phyloP scores from a whole-genome alignment of 2,888 invertebrate species.

The Polyommatus iphigenia region DNA sequence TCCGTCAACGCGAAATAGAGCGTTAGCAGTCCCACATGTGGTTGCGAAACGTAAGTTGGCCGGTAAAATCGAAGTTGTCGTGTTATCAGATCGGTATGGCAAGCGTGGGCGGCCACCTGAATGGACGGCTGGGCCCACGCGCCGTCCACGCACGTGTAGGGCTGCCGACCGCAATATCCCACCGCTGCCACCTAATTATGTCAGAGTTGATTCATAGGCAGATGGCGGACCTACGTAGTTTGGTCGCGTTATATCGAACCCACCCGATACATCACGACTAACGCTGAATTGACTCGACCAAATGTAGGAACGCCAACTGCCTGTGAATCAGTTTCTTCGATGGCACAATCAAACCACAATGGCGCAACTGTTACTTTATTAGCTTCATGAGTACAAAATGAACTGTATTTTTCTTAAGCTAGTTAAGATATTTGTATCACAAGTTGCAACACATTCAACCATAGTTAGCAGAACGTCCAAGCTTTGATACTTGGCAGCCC shows the following conservation, averaged over 20 bases:
- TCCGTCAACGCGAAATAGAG: neutral
- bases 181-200: conserved; percentile 8
- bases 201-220: neutral
- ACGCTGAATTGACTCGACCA: too few species aligned
- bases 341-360: too few species aligned
- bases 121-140: conserved; percentile 60
- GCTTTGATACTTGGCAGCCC: conserved; percentile 40
- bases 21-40: conserved; percentile 21
- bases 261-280: too few species aligned
- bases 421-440: too few species aligned
- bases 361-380: too few species aligned
- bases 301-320: neutral
- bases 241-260: neutral
- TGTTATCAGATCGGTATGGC: conserved; percentile 59
- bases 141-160: conserved; percentile 49
- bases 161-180: neutral
- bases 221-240: neutral
- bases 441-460: too few species aligned
- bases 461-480: neutral
- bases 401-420: neutral
- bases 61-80: conserved; percentile 49
- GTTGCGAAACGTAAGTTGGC: conserved; percentile 36
- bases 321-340: too few species aligned
- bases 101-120: conserved; percentile 63
- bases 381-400: too few species aligned